Percentiles rank a stretch among this genome's conserved stretches.
Conservation (phyloP, 2,888 invertebrate species). For the Alloplasta piceator region DNA sequence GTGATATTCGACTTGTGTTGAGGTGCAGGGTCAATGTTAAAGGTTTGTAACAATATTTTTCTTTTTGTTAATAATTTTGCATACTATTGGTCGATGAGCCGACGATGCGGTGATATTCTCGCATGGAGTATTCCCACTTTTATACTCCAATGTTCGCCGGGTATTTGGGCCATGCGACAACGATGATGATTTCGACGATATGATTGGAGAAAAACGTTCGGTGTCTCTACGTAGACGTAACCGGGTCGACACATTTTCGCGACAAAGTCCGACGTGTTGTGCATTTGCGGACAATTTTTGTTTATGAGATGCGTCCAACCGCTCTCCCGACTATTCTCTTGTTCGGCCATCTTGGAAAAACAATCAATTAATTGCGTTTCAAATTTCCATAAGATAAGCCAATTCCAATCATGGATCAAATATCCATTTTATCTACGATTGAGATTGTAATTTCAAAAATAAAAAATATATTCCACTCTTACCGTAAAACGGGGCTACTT, state of each 20-base stretch:
- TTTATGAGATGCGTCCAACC: constrained; percentile 80
- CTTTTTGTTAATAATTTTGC: constrained; percentile 47
- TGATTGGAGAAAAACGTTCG: constrained; percentile 75
- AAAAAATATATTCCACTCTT: too few relatives aligned
- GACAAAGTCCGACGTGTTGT: constrained; percentile 72
- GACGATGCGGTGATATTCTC: constrained; percentile 73
- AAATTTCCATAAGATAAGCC: too few relatives aligned
- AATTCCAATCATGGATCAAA: too few relatives aligned
- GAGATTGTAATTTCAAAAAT: too few relatives aligned
- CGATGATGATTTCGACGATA: constrained; percentile 68
- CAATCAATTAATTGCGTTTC: too few relatives aligned
- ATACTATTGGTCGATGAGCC: constrained; percentile 77
- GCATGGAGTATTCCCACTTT: constrained; percentile 71
- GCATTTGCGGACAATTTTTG: constrained; percentile 80
- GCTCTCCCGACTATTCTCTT: constrained; percentile 43
- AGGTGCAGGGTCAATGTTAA: too few relatives aligned
- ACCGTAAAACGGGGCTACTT: too few relatives aligned
- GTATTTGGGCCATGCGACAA: constrained; percentile 70
- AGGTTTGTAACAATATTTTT: too few relatives aligned
- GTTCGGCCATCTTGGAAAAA: too few relatives aligned
- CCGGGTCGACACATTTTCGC: constrained; percentile 79
- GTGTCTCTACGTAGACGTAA: constrained; percentile 81
- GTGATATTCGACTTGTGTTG: too few relatives aligned
- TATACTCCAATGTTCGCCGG: constrained; percentile 67
- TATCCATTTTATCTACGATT: too few relatives aligned